Conservation (phyloP, 1,140 invertebrate genomes). For the Musca domestica region DNA sequence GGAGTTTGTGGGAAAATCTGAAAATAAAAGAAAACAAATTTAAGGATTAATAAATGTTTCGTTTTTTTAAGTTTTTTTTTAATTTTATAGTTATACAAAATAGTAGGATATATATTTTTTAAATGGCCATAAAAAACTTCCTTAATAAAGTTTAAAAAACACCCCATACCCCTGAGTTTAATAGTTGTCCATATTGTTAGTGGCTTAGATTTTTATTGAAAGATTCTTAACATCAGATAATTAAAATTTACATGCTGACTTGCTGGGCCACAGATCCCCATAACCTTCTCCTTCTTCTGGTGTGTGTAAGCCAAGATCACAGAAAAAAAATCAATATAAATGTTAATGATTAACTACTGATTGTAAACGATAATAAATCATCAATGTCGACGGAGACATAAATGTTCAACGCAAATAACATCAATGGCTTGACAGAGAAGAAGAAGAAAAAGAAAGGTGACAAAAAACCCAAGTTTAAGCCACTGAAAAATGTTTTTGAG, state of each 20-base stretch:
- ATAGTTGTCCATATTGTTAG: too few relatives aligned
- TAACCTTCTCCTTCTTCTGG: background rate
- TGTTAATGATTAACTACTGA: conserved; percentile 23
- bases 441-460: conserved; percentile 11
- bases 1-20: background rate
- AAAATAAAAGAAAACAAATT: conserved; percentile 17
- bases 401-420: background rate
- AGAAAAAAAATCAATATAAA: conserved; percentile 21
- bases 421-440: background rate
- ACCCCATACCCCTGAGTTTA: too few relatives aligned
- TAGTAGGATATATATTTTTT: background rate
- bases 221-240: conserved; percentile 15
- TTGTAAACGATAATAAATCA: conserved; percentile 25
- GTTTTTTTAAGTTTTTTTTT: too few relatives aligned
- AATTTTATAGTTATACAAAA: background rate
- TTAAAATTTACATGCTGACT: conserved; percentile 21
- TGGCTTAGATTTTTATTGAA: background rate
- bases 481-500: background rate
- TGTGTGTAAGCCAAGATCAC: background rate
- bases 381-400: conserved; percentile 2
- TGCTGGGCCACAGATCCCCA: background rate
- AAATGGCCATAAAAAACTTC: conserved; percentile 17
- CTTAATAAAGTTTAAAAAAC: background rate
- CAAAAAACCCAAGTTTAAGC: background rate
- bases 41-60: background rate